Conservation (phyloP, 2,113 vertebrate species). For the Sorex araneus region DNA sequence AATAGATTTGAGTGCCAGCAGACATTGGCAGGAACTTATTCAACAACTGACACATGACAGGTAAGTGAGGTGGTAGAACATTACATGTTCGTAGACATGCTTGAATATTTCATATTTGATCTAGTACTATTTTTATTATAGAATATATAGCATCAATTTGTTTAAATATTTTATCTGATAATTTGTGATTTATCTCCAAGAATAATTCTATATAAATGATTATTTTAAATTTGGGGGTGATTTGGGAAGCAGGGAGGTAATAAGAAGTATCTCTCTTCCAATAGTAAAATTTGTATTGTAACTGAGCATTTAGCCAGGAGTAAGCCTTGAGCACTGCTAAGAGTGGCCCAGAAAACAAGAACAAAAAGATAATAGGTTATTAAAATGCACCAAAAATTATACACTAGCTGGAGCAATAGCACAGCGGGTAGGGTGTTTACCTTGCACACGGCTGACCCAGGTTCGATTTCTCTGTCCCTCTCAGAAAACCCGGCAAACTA, state of each 20-base stretch:
- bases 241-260: neutral
- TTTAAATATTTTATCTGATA: constrained; percentile 47
- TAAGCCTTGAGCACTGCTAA: no score
- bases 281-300: neutral
- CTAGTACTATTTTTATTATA: neutral
- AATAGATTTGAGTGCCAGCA: constrained; percentile 95
- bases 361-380: neutral
- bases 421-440: no score
- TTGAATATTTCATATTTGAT: neutral
- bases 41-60: constrained; percentile 97
- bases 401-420: no score
- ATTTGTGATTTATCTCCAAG: neutral
- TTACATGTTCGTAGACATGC: neutral
- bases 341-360: no score
- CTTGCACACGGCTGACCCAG: no score
- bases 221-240: neutral
- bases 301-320: no score
- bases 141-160: neutral
- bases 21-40: constrained; percentile 98
- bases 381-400: neutral
- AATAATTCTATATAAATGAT: constrained; percentile 1
- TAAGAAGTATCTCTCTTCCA: constrained; percentile 9
- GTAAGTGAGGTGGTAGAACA: constrained; percentile 81
- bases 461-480: no score
- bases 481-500: no score